Evolutionary conservation across 2,113 vertebrate genomes (phyloP), one percentile per base, ranked within the genome.

Genomic region (Mesitornis unicolor): DNA sequence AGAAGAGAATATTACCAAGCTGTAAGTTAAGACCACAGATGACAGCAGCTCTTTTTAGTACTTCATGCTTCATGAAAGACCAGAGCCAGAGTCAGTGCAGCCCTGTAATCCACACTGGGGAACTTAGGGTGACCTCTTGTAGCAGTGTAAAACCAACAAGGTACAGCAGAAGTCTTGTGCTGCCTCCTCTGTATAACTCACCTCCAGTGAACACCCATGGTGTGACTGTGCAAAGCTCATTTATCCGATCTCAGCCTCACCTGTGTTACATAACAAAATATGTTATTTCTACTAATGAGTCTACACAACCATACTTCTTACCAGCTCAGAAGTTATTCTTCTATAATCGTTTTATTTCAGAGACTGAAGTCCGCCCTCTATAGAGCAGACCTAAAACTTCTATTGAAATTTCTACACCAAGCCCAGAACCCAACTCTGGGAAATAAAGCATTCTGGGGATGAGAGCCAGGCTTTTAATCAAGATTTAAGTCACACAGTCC

Each of bases 401-500:
- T 9, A 5, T 33, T 53, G 38, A 61, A 87, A 76, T 59, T 36
- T 56, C 71, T 80, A 13, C 74, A 45, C 42, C 12, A 15, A 69
- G 31, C 24, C n/a, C 60, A 75, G 61, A 80, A 11, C 6, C 7
- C 28, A 9, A 31, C 57, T 84, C 51, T 35, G 42, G 16, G 29
- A 56, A 71, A 43, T 7, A 90, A 84, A 69, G n/a, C 26, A 24
- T n/a, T 85, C 12, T 26, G 20, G 60, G 33, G 69, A 42, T 3
- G 13, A 80, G 22, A 20, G 31, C 19, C 78, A 86, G 36, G 29
- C 42, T 90, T 95, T 87, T 80, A 86, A 88, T 88, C 59, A 94
- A 90, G 50, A 94, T 91, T 94, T 85, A 79, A 93, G 61, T 87
- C 81, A 84, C 56, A 91, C 26, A 69, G 31, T 42, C 42, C 57